Percentiles rank a stretch among this genome's conserved stretches.
These are phyloP conservation scores for Scaeva pyrastri DNA, from an alignment of 2,888 invertebrate species.

Conservation along the genomic window DNA sequence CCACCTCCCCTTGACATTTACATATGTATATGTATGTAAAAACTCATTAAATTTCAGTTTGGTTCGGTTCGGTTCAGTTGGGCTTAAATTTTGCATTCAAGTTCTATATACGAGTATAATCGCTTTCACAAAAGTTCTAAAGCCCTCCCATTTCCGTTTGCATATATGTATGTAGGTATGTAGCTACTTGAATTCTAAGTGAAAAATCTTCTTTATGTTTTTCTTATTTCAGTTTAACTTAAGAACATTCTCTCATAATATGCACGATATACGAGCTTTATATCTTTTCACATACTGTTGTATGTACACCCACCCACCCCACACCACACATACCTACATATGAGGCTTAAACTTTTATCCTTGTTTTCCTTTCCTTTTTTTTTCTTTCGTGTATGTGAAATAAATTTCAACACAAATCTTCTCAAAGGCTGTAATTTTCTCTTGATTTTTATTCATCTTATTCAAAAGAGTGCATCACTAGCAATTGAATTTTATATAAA, in stretches of 20 bases:
- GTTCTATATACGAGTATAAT: not conserved
- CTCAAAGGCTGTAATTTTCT: not conserved
- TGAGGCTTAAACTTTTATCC: not conserved
- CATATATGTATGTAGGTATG: too few species aligned
- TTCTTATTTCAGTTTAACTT: slow-evolving; percentile 4
- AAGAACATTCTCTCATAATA: not conserved
- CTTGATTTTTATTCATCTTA: not conserved
- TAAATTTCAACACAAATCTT: slow-evolving; percentile 14
- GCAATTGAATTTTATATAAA: not conserved
- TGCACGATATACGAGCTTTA: not conserved
- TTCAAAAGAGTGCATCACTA: not conserved
- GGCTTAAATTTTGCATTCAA: not conserved
- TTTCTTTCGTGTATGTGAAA: not conserved
- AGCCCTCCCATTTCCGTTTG: slow-evolving; percentile 13
- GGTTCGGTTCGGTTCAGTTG: not conserved
- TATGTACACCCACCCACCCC: not conserved
- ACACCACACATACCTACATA: not conserved
- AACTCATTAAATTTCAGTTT: slow-evolving; percentile 23
- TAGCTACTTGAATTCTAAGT: slow-evolving; percentile 12
- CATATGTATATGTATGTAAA: too few species aligned
- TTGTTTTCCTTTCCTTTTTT: not conserved
- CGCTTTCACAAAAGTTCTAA: slow-evolving; percentile 4
- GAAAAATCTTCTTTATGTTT: slow-evolving; percentile 15
- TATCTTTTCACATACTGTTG: not conserved
- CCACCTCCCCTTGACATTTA: slow-evolving; percentile 11